Evolutionary conservation across 2,797 vertebrate species (phyloP).

Genomic region (Miichthys miiuy): DNA sequence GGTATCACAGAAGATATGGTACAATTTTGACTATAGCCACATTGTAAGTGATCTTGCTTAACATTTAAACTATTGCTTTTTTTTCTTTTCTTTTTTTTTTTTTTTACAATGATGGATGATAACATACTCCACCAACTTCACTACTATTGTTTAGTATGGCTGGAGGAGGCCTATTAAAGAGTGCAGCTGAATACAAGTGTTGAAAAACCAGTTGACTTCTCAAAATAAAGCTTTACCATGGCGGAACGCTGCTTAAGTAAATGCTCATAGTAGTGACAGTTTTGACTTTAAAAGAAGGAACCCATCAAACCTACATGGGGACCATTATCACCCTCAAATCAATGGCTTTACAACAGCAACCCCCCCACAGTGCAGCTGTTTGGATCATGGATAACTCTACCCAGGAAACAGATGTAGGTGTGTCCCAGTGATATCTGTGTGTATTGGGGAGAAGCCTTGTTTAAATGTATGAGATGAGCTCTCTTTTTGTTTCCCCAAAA

Average conservation of each 20-base stretch:
- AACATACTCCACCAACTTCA: constrained; percentile 2
- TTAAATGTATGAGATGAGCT: constrained; percentile 51
- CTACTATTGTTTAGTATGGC: background rate
- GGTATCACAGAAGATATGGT: background rate
- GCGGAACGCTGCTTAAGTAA: constrained; percentile 22
- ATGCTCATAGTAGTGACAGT: constrained; percentile 11
- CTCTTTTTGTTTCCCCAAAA: constrained; percentile 12
- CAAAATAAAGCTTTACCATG: constrained; percentile 9
- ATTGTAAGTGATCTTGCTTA: constrained; percentile 7
- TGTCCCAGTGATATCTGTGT: constrained; percentile 57
- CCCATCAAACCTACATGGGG: constrained; percentile 43
- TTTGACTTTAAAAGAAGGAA: constrained; percentile 29
- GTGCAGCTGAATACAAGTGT: background rate
- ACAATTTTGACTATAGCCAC: background rate
- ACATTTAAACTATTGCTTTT: constrained; percentile 1
- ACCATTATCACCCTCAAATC: constrained; percentile 59
- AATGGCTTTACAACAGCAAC: constrained; percentile 48
- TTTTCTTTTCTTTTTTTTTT: too few relatives aligned
- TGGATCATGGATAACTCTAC: constrained; percentile 44
- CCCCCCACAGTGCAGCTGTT: constrained; percentile 48
- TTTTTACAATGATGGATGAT: background rate
- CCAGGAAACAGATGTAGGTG: constrained; percentile 70
- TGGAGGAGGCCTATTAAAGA: constrained; percentile 27
- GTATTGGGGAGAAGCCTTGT: constrained; percentile 63
- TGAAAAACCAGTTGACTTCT: constrained; percentile 1